Base-by-base conservation (phyloP, 2,113 vertebrate species). In the Nothocercus nigrocapillus region DNA sequence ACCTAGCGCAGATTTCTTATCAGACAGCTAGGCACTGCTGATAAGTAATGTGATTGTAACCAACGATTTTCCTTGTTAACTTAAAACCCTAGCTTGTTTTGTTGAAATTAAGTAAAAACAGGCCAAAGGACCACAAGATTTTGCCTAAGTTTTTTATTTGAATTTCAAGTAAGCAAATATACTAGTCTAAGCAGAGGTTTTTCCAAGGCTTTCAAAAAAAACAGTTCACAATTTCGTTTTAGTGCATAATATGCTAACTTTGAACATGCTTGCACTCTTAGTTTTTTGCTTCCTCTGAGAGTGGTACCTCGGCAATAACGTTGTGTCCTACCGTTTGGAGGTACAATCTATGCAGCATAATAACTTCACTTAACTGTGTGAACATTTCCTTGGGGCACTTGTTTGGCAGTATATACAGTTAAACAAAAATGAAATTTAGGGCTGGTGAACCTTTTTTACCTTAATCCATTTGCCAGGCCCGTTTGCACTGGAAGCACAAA, bases 21-120 rank as follows among this genome's bases (percentile, higher is more conserved):
- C 16, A 24, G 61, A 49, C n/a, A 80, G 0, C 0, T 0, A 51
- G 24, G 32, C 72, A 6, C 38, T 74, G 54, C 32, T 67, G 21
- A 61, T 61, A 58, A 66, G 19, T 85, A 49, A 59, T 8, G 1
- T 40, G 8, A 22, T 83, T 75, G 11, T 64, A 69, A 5, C 14
- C 58, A 30, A 34, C 40, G 10, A 21, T 47, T 49, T 84, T 78
- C 80, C 34, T 16, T 70, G 24, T 13, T 62, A 1, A 0, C 93
- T 91, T 2, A 5, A 84, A 90, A 34, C 2, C 1, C 25, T 20
- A 32, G n/a, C 17, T 36, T 18, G 22, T 49, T 34, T 38, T 53
- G 49, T 20, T 72, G 47, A 72, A 38, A 53, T 64, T 68, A 68
- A 88, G 9, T 83, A 56, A 58, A 86, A 90, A 5, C 9, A 44